These are phyloP conservation scores for Wiebesia pumilae DNA, from an alignment of 1,140 invertebrate genomes.

Conservation along the genomic window DNA sequence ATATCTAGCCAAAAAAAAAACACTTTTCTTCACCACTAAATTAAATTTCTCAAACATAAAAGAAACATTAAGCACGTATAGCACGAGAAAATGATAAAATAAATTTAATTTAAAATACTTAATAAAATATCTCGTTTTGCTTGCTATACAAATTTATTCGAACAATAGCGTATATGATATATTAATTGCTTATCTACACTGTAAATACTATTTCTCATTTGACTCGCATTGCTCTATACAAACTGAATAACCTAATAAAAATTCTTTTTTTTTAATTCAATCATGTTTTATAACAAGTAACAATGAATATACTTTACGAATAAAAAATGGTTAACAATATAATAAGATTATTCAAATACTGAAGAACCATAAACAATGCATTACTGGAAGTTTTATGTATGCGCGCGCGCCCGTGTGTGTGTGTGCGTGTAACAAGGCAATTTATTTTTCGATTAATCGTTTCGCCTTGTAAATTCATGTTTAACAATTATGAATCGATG, in stretches of 20 bases:
- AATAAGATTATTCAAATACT: slow-evolving; percentile 32
- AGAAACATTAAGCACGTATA: background rate
- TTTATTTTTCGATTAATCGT: background rate
- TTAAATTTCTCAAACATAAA: background rate
- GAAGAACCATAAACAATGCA: slow-evolving; percentile 23
- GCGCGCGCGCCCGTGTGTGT: no score
- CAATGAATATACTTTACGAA: slow-evolving; percentile 22
- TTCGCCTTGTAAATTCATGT: background rate
- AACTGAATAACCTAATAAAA: slow-evolving; percentile 26
- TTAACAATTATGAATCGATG: slow-evolving; percentile 12
- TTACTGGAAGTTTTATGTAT: slow-evolving; percentile 8
- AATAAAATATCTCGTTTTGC: background rate
- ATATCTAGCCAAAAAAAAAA: background rate
- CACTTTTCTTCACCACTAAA: no score
- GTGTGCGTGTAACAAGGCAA: background rate
- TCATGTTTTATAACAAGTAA: slow-evolving; percentile 31
- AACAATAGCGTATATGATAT: slow-evolving; percentile 30
- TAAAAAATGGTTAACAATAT: slow-evolving; percentile 47
- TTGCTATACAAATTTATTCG: slow-evolving; percentile 33
- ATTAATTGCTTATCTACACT: slow-evolving; percentile 17
- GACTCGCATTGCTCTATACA: background rate
- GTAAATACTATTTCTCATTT: slow-evolving; percentile 10
- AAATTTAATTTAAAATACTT: no score
- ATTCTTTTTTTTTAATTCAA: background rate
- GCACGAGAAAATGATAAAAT: no score